phyloP scores from a whole-genome alignment of 2,113 vertebrate species.

The Labeo rohita region DNA sequence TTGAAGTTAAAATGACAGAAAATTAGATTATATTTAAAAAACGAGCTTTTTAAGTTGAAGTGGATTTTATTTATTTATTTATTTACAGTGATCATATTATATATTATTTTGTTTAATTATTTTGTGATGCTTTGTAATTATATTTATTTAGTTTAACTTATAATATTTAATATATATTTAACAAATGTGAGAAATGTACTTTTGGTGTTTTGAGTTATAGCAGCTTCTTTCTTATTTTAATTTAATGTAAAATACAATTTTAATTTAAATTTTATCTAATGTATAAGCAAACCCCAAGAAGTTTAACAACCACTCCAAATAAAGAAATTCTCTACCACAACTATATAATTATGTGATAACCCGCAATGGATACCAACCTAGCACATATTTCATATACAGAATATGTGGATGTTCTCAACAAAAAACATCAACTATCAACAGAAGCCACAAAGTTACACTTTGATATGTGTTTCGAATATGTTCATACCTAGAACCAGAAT shows the following conservation, averaged over 20 bases:
- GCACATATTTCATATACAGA: not conserved
- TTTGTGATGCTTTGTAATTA: not conserved
- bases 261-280: not conserved
- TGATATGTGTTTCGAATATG: not conserved
- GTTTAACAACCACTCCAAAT: not conserved
- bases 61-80: too few relatives aligned
- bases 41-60: too few relatives aligned
- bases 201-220: not conserved
- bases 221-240: not conserved
- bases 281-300: not conserved
- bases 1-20: too few relatives aligned
- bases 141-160: not conserved
- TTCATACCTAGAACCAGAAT: constrained; percentile 17
- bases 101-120: not conserved
- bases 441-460: not conserved
- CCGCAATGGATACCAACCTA: not conserved
- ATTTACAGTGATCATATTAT: not conserved
- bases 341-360: not conserved
- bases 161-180: not conserved
- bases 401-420: not conserved
- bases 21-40: too few relatives aligned
- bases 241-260: not conserved
- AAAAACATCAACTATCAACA: not conserved
- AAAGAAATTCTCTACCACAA: not conserved
- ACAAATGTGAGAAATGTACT: not conserved